Evolutionary conservation across 1,140 invertebrate species (phyloP), one percentile per base, ranked within the genome.

Genomic region (Planococcus citri): DNA sequence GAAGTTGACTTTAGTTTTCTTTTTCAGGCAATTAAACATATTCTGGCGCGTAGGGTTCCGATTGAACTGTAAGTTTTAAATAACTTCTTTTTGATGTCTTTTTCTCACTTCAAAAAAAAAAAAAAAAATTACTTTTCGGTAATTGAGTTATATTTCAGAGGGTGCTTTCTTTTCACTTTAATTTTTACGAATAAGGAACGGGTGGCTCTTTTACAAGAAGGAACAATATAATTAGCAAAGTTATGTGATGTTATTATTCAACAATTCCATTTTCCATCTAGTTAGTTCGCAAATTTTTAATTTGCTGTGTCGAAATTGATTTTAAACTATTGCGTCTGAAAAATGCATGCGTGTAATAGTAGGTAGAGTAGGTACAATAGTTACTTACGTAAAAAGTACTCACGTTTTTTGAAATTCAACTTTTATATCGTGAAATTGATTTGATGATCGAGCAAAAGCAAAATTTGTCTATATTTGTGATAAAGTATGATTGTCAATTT

Each of bases 11-110:
- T 64, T 27, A 64, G 60, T 27, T 64, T 27, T 64, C 60, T 64
- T 64, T 64, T 64, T 64, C 60, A 64, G 60, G 60, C 60, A 64
- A 64, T 64, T 64, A 64, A 64, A 64, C 60, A 64, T 64, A 64
- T 64, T 64, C 60, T 25, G 60, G 41, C n/a, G 60, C 60, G 60
- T 64, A 27, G 60, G 60, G 60, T 64, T 64, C 60, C 60, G 60
- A 64, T 64, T 64, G 60, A 64, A 64, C 60, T 64, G 60, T 27
- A 64, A 64, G 60, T 64, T 64, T 64, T 64, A 64, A 64, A 64
- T 64, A 64, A 64, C 60, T 64, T 64, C 60, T 64, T 64, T 64
- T 27, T 64, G 60, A 64, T 64, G 60, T 64, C 60, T 24, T 64
- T 64, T 21, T 27, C n/a, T 51, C 41, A 51, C 41, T 51, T 64